Evolutionary conservation across 1,140 invertebrate genomes (phyloP), one percentile per base, ranked within the genome.

Genomic region (Drosophila setifemur): DNA sequence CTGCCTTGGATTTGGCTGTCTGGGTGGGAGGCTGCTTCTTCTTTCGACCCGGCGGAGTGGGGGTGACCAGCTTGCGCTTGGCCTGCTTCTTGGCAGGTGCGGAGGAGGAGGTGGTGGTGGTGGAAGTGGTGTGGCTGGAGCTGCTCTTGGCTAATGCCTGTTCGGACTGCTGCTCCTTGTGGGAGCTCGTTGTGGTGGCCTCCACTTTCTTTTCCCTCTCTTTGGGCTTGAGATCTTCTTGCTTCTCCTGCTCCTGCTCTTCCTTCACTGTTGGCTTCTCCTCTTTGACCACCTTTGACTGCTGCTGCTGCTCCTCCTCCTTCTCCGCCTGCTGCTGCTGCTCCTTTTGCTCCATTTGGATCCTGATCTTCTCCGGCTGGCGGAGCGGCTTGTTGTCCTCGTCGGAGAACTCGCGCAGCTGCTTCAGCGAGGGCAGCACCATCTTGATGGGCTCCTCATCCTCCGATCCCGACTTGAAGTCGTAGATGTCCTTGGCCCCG

Each of bases 381-480:
- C 74, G 76, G 0, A 89, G 44, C 8, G 88, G 78, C 31, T 81
- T 89, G 26, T 90, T 83, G 14, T 90, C 89, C 66, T 89, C 89
- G 18, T 89, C 89, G 14, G 88, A 89, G 28, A 89, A 90, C 0
- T 90, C 89, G 1, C 86, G 71, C 40, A 90, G 19, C 53, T 89
- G 73, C 40, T 90, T 90, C 4, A 90, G 45, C 8, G 73, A 63
- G 0, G 89, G 85, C 61, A 90, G 49, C 26, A 88, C 86, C 89
- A 90, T 90, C 53, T 89, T 89, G 45, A 90, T 89, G 2, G 85
- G 85, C 11, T 90, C 89, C 47, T 90, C 89, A 40, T 88, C 82
- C 18, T 90, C 89, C 1, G 89, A 90, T 0, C 88, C 89, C 0
- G 89, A 89, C 28, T 90, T 89, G 18, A 90, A 90, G 37, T 90